Conservation (phyloP, 2,113 vertebrate species). For the Cyanocitta stelleri region DNA sequence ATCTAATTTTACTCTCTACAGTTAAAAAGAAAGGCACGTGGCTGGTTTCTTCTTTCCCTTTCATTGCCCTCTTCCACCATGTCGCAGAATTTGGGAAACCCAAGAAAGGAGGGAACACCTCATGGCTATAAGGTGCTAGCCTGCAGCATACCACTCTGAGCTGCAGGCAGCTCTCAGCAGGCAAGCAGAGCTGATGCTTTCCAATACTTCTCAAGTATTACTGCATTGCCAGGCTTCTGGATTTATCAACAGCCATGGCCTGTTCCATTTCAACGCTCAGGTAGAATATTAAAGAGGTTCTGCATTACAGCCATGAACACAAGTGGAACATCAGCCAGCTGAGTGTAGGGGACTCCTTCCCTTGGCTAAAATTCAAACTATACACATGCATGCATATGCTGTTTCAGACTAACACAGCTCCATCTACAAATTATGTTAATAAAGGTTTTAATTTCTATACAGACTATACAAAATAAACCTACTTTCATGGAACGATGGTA, state of each 20-base stretch:
- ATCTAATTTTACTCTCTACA: background rate
- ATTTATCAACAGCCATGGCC: background rate
- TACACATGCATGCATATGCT: accelerated
- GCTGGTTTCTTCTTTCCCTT: background rate
- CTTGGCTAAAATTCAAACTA: background rate
- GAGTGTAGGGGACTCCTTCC: background rate
- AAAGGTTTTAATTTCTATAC: background rate
- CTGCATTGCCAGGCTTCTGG: background rate
- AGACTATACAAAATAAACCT: background rate
- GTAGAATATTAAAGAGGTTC: background rate
- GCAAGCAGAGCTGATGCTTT: background rate
- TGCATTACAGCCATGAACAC: accelerated
- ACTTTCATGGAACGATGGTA: background rate
- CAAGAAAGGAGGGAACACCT: background rate
- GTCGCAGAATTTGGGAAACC: background rate
- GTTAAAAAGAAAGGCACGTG: background rate
- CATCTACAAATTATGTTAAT: background rate
- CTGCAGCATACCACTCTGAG: background rate
- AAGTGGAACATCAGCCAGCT: background rate
- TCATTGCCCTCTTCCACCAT: background rate
- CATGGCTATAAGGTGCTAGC: no score
- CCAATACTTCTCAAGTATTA: background rate
- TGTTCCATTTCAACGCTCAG: background rate
- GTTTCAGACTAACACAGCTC: background rate
- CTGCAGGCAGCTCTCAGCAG: background rate